Base-by-base conservation (phyloP, 2,113 vertebrate genomes). In the Lophura nycthemera region DNA sequence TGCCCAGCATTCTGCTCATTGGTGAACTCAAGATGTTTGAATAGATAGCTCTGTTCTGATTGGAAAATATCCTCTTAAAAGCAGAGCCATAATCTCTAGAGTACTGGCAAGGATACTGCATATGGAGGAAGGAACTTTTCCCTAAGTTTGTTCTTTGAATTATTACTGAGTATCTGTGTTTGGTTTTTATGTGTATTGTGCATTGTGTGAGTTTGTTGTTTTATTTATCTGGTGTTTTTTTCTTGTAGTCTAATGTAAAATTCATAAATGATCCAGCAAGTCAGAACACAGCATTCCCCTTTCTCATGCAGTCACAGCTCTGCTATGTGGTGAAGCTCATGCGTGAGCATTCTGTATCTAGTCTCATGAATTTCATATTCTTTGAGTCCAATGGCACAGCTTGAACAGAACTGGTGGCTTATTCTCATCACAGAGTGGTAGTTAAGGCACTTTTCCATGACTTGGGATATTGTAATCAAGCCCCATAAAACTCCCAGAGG, bases 321-420 rank as follows among this genome's bases (percentile, higher is more conserved):
- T 92, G 93, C 92, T 95, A 96, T 94, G 93, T 91, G 6, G 0
- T 79, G 80, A 65, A 65, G 74, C 89, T 92, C 14, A 12, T 86
- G 90, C 89, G 54, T 79, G 86, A 92, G 86, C 45, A 63, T 90
- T 92, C 92, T 95, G 30, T 95, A 96, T 95, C 92, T 96, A 82
- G 83, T 95, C 94, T 96, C 94, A 96, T 96, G 96, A 96, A 96
- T 96, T 96, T 96, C 94, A 90, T 96, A 93, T 93, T 90, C 92
- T 94, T 95, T 93, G 91, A 89, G 48, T 85, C 86, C 81, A 95
- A 89, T 87, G 89, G 91, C 96, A 96, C 95, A 96, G 95, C 96
- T 96, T 96, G 94, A 96, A 45, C 95, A 95, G 86, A 82, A 78
- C 94, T 95, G 95, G 96, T 96, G 95, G 83, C 86, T 95, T 94